These are phyloP conservation scores for Euplagia quadripunctaria DNA, from an alignment of 2,888 invertebrate genomes.

Conservation along the genomic window DNA sequence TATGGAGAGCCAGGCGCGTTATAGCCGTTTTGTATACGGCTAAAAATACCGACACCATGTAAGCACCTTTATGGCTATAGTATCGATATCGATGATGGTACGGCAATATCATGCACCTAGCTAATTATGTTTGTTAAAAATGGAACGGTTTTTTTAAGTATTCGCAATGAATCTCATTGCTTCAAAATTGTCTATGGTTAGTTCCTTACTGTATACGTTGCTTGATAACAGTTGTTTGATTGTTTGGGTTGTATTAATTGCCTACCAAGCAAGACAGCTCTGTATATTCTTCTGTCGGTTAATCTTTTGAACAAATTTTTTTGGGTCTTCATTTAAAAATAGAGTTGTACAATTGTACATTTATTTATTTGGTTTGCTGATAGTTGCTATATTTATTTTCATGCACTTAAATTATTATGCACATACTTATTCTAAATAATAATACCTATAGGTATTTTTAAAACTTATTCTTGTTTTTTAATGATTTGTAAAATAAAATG, in stretches of 20 bases:
- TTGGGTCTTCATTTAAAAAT: no score
- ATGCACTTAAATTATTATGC: no score
- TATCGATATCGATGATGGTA: conserved; percentile 41
- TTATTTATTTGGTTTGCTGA: no score
- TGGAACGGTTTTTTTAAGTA: not conserved
- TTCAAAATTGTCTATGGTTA: not conserved
- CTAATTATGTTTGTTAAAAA: conserved; percentile 47
- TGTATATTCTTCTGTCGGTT: not conserved
- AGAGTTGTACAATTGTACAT: no score
- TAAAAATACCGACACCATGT: conserved; percentile 74
- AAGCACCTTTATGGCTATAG: conserved; percentile 45
- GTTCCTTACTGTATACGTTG: not conserved
- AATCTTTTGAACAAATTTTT: not conserved
- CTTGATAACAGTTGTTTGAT: not conserved
- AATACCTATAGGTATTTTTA: no score
- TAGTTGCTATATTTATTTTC: no score
- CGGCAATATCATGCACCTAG: conserved; percentile 38
- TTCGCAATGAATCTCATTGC: not conserved
- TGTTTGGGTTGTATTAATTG: not conserved
- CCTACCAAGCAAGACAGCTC: not conserved
- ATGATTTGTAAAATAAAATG: no score
- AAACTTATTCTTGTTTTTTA: no score
- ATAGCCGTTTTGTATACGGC: conserved; percentile 73
- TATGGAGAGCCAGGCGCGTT: conserved; percentile 78
- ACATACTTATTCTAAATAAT: no score